Conservation (phyloP, 1,140 invertebrate genomes). For the Melanaphis sacchari region DNA sequence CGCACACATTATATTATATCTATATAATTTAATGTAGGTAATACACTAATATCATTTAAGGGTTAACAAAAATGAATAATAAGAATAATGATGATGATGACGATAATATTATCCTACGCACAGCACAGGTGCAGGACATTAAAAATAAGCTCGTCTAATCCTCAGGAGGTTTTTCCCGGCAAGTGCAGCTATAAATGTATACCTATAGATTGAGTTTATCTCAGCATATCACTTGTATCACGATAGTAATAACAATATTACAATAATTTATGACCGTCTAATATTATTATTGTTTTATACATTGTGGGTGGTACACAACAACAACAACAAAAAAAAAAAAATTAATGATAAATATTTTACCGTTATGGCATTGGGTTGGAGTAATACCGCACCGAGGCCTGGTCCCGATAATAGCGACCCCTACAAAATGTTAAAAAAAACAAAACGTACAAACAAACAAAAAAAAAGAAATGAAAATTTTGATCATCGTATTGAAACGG, state of each 20-base stretch:
- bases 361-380: constrained; percentile 55
- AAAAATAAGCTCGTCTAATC: constrained; percentile 11
- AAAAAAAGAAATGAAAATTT: background rate
- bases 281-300: background rate
- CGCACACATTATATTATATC: background rate
- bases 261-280: background rate
- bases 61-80: constrained; percentile 17
- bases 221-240: background rate
- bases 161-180: background rate
- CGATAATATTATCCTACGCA: background rate
- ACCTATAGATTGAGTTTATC: background rate
- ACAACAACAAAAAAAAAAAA: constrained; percentile 30
- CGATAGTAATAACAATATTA: background rate
- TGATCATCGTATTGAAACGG: constrained; percentile 42
- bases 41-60: background rate
- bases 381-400: constrained; percentile 56
- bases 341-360: constrained; percentile 42
- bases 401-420: constrained; percentile 42
- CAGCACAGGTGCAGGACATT: background rate
- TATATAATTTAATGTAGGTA: background rate
- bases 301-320: background rate
- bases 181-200: background rate
- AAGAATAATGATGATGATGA: background rate
- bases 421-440: constrained; percentile 60
- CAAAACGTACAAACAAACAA: background rate